phyloP scores from a whole-genome alignment of 2,797 vertebrate species.

The Peromyscus eremicus region DNA sequence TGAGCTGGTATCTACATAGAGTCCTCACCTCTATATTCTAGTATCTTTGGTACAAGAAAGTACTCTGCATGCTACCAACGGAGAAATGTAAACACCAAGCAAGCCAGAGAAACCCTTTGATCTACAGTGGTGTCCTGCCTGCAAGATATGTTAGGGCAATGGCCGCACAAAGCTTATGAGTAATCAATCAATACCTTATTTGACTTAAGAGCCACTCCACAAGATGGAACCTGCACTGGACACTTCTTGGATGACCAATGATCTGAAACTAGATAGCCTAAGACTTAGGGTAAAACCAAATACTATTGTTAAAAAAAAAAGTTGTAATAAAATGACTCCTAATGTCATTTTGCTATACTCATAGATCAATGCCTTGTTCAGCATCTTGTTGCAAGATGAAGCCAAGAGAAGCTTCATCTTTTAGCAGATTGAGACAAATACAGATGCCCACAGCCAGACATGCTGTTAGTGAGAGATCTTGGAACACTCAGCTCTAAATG shows the following conservation, averaged over 20 bases:
- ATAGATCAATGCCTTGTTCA: background rate
- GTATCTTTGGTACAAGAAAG: background rate
- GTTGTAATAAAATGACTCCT: background rate
- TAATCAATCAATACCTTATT: background rate
- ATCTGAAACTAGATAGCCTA: background rate
- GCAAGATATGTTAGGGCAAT: background rate
- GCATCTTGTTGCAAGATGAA: too few relatives aligned
- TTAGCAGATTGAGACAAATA: background rate
- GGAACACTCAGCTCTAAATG: background rate
- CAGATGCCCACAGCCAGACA: background rate
- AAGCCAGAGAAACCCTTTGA: background rate
- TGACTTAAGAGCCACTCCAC: background rate
- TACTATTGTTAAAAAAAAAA: background rate
- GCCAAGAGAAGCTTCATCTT: background rate
- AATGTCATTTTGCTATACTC: background rate
- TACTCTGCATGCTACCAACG: background rate
- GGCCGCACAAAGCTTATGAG: background rate
- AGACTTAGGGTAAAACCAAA: background rate
- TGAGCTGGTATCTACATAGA: background rate
- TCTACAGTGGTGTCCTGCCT: background rate
- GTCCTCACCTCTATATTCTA: background rate
- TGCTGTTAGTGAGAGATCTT: background rate
- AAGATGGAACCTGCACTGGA: background rate
- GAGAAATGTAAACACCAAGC: background rate
- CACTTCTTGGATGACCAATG: background rate